Base-by-base conservation (phyloP, 2,888 invertebrate species). In the Argyresthia goedartella region DNA sequence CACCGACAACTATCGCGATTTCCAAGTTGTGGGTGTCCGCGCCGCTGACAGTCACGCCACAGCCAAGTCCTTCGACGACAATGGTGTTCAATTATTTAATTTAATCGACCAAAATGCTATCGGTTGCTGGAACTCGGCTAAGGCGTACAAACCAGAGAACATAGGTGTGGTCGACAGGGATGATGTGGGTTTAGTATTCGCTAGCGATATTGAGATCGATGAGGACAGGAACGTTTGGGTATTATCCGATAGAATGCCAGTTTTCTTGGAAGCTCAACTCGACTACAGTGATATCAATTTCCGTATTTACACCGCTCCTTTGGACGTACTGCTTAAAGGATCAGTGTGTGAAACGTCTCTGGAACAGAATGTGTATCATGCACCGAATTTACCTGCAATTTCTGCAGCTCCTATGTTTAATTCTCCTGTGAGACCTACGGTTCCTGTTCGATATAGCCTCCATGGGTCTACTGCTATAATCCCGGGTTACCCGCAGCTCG, bases 211-310 rank as follows among this genome's bases (percentile, higher is more conserved):
- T 1, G 94, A 94, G 79, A 91, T 95, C 56, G 91, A 93, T 70
- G 87, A 88, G 48, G 88, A 89, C 53, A 85, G 89, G 56, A 92
- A 93, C 57, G 87, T 93, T 3, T 95, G 95, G 95, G 92, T 94
- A 0, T 88, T 95, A 2, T 94, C 94, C 0, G 95, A 95, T 70
- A 88, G 91, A 43, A 95, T 95, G 95, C 92, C 94, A 0, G 91
- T 92, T 10, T 95, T 95, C 64, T 76, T 95, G 36, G 88, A 90
- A 60, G 78, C 90, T 6, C 89, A 88, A 44, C 73, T 95, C 39
- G 91, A 94, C 67, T 94, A 91, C 65, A 90, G 88, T 46, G 94
- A 95, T 59, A 87, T 92, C 9, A 95, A 95, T 68, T 95, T 94
- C 78, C 89, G 94, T 63, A 90, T 95, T 57, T 91, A 89, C 61